phyloP scores from a whole-genome alignment of 37 sponge, comb jelly and placozoan genomes.

The Agelas oroides region DNA sequence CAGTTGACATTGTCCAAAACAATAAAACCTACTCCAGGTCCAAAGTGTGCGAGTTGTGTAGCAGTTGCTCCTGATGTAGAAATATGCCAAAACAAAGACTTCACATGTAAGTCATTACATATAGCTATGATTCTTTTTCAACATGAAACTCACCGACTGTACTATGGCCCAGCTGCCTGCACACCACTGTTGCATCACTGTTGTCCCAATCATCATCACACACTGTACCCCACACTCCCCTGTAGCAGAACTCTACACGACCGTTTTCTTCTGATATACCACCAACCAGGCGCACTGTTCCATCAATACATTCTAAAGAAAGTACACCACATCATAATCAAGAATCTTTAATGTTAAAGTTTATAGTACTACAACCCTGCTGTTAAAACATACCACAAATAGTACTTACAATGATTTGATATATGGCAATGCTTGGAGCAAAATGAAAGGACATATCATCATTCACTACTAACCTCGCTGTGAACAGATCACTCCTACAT shows the following conservation, averaged over 20 bases:
- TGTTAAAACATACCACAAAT: too few relatives aligned
- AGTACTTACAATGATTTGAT: too few relatives aligned
- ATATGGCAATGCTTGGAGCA: too few relatives aligned
- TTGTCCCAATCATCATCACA: conserved; percentile 25
- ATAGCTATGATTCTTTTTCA: too few relatives aligned
- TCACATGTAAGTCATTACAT: too few relatives aligned
- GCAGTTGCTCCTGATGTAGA: neutral
- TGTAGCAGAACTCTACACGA: conserved; percentile 36
- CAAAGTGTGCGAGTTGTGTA: neutral
- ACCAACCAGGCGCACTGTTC: neutral
- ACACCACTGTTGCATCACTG: conserved; percentile 11
- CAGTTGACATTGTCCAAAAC: conserved; percentile 30
- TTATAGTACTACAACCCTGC: too few relatives aligned
- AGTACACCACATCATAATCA: neutral
- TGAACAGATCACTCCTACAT: conserved; percentile 54
- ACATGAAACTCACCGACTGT: conserved; percentile 4
- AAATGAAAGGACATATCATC: too few relatives aligned
- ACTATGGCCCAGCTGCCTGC: conserved; percentile 17
- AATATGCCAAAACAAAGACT: too few relatives aligned
- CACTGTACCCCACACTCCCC: conserved; percentile 32
- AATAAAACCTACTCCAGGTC: conserved; percentile 21
- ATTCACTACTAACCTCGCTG: conserved; percentile 26
- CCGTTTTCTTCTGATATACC: conserved; percentile 6
- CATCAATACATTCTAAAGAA: neutral
- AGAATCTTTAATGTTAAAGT: too few relatives aligned